phyloP scores from a whole-genome alignment of 2,888 invertebrate species.

The Acrocyrtus sp. region DNA sequence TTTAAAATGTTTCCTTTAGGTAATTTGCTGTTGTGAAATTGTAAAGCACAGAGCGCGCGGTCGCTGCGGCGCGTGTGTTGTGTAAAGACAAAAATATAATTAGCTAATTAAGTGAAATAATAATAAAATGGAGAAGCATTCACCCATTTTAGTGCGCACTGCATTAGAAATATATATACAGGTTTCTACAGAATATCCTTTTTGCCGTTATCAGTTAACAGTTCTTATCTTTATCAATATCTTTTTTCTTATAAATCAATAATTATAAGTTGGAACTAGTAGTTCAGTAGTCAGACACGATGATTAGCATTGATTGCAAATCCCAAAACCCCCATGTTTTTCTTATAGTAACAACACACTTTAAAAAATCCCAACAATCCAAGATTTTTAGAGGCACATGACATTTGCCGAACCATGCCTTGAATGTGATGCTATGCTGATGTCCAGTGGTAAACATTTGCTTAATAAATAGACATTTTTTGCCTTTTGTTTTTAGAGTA shows the following conservation, averaged over 20 bases:
- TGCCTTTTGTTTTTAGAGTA: too few relatives aligned
- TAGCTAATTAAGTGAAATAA: too few relatives aligned
- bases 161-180: conserved; percentile 35
- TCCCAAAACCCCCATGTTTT: conserved; percentile 25
- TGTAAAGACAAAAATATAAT: conserved; percentile 18
- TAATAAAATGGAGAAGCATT: conserved; percentile 24
- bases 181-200: conserved; percentile 22
- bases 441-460: too few relatives aligned
- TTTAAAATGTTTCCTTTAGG: neutral
- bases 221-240: conserved; percentile 9
- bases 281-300: neutral
- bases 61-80: conserved; percentile 25
- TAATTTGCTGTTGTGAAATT: conserved; percentile 27
- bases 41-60: conserved; percentile 48
- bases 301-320: conserved; percentile 50
- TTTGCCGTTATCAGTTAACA: conserved; percentile 7
- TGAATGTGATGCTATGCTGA: neutral
- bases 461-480: too few relatives aligned
- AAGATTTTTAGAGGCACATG: too few relatives aligned
- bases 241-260: too few relatives aligned
- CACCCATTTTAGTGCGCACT: conserved; percentile 24
- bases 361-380: too few relatives aligned
- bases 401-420: conserved; percentile 47
- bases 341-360: conserved; percentile 19
- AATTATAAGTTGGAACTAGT: neutral